Evolutionary conservation across 1,140 invertebrate species (phyloP).

Genomic region (Neotoxoptera formosana): DNA sequence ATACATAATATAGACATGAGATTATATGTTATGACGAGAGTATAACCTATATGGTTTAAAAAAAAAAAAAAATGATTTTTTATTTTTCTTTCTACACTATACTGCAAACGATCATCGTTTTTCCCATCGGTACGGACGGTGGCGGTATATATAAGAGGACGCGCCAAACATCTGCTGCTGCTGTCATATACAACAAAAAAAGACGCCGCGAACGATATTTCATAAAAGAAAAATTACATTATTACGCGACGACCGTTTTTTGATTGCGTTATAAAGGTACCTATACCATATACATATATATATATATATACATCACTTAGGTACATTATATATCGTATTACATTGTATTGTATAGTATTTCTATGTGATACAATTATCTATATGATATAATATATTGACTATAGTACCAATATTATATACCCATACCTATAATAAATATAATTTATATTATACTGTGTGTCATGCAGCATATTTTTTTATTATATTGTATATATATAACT

Average conservation of each 20-base stretch:
- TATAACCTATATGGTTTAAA: not conserved
- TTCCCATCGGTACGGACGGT: conserved; percentile 16
- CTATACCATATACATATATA: not conserved
- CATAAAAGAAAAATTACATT: conserved; percentile 51
- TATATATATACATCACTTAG: not conserved
- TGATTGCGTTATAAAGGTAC: conserved; percentile 14
- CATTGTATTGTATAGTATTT: too few species aligned
- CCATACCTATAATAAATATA: too few species aligned
- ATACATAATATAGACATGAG: not conserved
- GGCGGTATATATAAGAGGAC: conserved; percentile 11
- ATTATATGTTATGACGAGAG: conserved; percentile 23
- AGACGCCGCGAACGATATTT: conserved; percentile 40
- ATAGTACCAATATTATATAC: too few species aligned
- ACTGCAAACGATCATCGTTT: not conserved
- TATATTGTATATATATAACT: too few species aligned
- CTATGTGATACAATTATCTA: too few species aligned
- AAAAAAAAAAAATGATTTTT: not conserved
- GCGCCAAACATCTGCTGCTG: conserved; percentile 43
- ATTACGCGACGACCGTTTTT: conserved; percentile 12
- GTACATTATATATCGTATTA: not conserved
- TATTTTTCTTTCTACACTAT: not conserved
- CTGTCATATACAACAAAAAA: conserved; percentile 39
- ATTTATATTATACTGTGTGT: too few species aligned
- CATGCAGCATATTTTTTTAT: too few species aligned
- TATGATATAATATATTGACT: too few species aligned